Base-by-base conservation (phyloP, 2,888 invertebrate genomes). In the Thecophora atra region DNA sequence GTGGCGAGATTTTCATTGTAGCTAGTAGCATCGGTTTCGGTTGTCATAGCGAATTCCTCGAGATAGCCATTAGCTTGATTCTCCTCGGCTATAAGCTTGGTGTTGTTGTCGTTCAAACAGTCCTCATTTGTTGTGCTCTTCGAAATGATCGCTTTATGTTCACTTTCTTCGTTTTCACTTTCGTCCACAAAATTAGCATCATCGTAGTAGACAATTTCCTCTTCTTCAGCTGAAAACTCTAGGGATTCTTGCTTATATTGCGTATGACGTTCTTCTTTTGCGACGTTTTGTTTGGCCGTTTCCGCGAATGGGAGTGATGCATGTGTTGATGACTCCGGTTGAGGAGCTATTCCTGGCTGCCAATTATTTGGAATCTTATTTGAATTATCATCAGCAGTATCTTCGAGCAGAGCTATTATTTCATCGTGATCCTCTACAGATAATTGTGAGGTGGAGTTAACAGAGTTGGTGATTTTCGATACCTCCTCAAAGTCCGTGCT, bases 401-500 rank as follows among this genome's bases (percentile, higher is more conserved):
- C 44, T 3, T 62, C 37, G 13, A 70, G 24, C 19, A 70, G 30
- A 7, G 58, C 51, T 11, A 37, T 28, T 24, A 56, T 17, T 19
- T 72, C 47, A 13, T 56, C 26, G 17, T 70, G 63, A 30, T 74
- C 73, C 19, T 73, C 72, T 6, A 62, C 60, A 5, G 71, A 60
- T n/a, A 67, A 52, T 54, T 70, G 58, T 21, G 74, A 63, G 11
- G 74, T 26, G 64, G 60, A 58, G 66, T 68, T 72, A 72, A 24
- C 21, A 71, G 74, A 21, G 62, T 60, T 17, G 66, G 19, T 62
- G 17, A 56, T 51, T 47, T 75, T 79, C 0, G 81, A 75, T 0
- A 83, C 82, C 73, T 81, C 78, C 67, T 82, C 77, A 67, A 84
- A 82, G 64, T 83, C 82, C 28, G 75, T 77, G 42, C 76, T 81